Conservation (phyloP, 64 coral and sea anemone genomes). For the Cladopsammia gracilis region DNA sequence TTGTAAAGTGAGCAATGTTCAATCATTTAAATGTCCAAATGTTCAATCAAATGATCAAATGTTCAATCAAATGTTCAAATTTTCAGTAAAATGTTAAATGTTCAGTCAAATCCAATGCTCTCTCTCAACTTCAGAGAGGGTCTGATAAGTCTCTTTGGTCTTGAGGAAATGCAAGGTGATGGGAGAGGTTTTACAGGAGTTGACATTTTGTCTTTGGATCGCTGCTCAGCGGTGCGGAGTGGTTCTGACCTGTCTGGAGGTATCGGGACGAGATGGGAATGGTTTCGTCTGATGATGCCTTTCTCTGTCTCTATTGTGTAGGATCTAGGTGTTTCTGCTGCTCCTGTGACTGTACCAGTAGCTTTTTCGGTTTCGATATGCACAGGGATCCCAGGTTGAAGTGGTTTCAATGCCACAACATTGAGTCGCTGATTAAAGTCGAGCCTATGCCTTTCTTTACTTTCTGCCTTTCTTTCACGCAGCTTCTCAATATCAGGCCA, state of each 20-base stretch:
- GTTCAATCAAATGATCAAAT: too few species aligned
- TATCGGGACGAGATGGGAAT: constrained; percentile 44
- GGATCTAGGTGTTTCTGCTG: constrained; percentile 51
- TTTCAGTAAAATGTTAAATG: too few species aligned
- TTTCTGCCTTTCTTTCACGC: background rate
- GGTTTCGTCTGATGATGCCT: constrained; percentile 41
- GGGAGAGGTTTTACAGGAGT: background rate
- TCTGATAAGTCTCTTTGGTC: too few species aligned
- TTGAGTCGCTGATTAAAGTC: constrained; percentile 46
- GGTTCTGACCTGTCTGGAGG: background rate
- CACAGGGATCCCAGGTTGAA: constrained; percentile 50
- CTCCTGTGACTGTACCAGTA: background rate
- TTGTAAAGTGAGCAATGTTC: too few species aligned
- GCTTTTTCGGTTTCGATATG: constrained; percentile 24
- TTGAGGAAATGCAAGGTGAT: too few species aligned
- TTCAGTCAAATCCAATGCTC: too few species aligned
- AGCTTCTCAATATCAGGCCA: constrained; percentile 35
- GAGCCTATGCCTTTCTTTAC: background rate
- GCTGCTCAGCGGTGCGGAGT: background rate
- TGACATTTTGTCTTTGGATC: background rate
- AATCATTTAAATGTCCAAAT: too few species aligned
- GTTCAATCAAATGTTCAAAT: too few species aligned
- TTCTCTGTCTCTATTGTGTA: constrained; percentile 51
- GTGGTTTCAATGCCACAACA: background rate
- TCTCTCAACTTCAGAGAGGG: too few species aligned